Conservation (phyloP, 1,140 invertebrate species). For the Theocolax elegans region DNA sequence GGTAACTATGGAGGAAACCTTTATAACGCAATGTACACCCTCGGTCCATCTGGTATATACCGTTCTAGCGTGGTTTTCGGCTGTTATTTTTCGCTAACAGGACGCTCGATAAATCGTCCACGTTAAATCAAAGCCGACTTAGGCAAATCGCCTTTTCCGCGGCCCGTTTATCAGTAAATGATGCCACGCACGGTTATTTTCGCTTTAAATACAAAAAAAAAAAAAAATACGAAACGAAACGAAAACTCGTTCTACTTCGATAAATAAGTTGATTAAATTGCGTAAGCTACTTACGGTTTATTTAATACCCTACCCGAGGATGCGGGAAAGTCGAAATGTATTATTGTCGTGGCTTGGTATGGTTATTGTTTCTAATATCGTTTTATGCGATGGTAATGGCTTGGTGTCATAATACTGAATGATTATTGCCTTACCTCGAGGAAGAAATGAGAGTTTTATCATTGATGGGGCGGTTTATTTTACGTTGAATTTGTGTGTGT, state of each 20-base stretch:
- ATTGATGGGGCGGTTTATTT: too few relatives aligned
- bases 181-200: not conserved
- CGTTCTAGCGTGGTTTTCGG: not conserved
- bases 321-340: not conserved
- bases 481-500: too few relatives aligned
- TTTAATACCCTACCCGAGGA: not conserved
- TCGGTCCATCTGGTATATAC: not conserved
- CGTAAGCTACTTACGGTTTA: conserved; percentile 17
- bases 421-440: conserved; percentile 5
- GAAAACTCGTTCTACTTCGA: not conserved
- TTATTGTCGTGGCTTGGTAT: not conserved
- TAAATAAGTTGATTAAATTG: conserved; percentile 18
- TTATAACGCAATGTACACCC: too few relatives aligned
- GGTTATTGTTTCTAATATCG: conserved; percentile 22
- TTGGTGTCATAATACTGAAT: conserved; percentile 1
- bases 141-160: conserved; percentile 26
- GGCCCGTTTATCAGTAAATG: conserved; percentile 27
- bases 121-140: conserved; percentile 25
- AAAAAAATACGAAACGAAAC: too few relatives aligned
- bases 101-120: conserved; percentile 27
- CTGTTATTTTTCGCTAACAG: conserved; percentile 26
- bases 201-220: not conserved
- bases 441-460: not conserved
- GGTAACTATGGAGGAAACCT: too few relatives aligned
- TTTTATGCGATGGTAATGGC: conserved; percentile 1